These are phyloP conservation scores for Scylla paramamosain DNA, from an alignment of 1,140 invertebrate genomes.

Conservation along the genomic window DNA sequence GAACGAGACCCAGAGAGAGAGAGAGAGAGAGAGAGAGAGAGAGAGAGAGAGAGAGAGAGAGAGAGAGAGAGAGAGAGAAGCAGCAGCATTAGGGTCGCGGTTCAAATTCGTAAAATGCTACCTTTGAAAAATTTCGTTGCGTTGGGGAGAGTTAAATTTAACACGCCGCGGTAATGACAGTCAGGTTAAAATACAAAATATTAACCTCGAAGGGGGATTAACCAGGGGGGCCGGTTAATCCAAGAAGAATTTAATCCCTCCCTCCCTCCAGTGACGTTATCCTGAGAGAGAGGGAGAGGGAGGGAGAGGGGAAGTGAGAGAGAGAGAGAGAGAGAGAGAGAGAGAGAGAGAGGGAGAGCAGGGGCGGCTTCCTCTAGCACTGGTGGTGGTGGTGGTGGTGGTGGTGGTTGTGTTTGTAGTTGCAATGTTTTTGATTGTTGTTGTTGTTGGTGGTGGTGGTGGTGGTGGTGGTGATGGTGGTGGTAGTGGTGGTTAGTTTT, in stretches of 20 bases:
- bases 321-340: neutral
- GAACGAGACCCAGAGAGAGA: neutral
- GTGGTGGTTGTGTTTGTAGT: neutral
- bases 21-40: neutral
- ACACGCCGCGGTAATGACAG: neutral
- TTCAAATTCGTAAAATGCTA: constrained; percentile 1
- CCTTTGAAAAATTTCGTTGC: constrained; percentile 2
- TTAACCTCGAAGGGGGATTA: constrained; percentile 13
- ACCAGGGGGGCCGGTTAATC: neutral
- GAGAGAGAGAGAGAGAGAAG: constrained; percentile 8
- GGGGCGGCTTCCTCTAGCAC: neutral
- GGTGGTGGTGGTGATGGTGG: neutral
- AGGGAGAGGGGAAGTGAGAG: neutral
- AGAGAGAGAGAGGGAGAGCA: neutral
- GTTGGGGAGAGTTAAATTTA: constrained; percentile 22
- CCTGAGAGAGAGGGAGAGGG: neutral
- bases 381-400: neutral
- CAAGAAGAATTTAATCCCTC: constrained; percentile 5
- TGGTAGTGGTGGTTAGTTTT: neutral
- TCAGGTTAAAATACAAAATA: constrained; percentile 24
- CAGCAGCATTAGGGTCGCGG: neutral
- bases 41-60: constrained; percentile 20
- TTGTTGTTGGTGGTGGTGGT: neutral
- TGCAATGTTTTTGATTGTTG: neutral
- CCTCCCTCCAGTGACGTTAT: constrained; percentile 1